phyloP scores from a whole-genome alignment of 2,113 vertebrate genomes.

The Anoura caudifer region DNA sequence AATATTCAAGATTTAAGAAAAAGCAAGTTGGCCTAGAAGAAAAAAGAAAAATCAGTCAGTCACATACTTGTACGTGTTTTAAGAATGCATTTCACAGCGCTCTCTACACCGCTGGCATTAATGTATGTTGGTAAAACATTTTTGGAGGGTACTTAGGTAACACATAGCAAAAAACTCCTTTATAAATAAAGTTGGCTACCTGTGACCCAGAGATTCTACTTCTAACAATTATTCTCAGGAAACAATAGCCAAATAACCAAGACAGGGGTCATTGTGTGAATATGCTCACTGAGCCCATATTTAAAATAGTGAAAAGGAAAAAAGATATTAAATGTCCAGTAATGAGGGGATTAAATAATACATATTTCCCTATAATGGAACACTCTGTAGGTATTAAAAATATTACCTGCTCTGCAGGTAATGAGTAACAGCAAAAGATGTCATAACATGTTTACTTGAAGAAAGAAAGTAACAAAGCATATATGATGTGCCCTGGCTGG shows the following conservation, averaged over 20 bases:
- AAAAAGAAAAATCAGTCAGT: not conserved
- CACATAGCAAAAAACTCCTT: not conserved
- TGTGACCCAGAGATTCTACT: not conserved
- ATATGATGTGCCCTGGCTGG: no score
- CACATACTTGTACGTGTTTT: not conserved
- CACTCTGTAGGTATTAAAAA: not conserved
- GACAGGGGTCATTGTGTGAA: not conserved
- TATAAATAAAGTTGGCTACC: not conserved
- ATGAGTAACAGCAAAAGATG: not conserved
- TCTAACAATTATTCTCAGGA: not conserved
- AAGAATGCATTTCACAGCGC: not conserved
- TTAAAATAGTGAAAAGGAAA: not conserved
- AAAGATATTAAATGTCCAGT: not conserved
- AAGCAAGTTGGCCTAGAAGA: not conserved
- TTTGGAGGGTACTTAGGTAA: not conserved
- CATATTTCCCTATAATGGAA: not conserved
- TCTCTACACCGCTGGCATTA: not conserved
- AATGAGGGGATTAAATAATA: not conserved
- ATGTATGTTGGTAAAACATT: not conserved
- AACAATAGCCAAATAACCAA: conserved; percentile 1
- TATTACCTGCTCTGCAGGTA: not conserved
- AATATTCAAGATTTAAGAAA: conserved; percentile 38
- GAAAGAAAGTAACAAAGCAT: not conserved
- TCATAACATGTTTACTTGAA: not conserved
- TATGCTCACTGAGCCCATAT: not conserved